These are phyloP conservation scores for Ischnus inquisitorius DNA, from an alignment of 2,888 invertebrate genomes.

Conservation along the genomic window DNA sequence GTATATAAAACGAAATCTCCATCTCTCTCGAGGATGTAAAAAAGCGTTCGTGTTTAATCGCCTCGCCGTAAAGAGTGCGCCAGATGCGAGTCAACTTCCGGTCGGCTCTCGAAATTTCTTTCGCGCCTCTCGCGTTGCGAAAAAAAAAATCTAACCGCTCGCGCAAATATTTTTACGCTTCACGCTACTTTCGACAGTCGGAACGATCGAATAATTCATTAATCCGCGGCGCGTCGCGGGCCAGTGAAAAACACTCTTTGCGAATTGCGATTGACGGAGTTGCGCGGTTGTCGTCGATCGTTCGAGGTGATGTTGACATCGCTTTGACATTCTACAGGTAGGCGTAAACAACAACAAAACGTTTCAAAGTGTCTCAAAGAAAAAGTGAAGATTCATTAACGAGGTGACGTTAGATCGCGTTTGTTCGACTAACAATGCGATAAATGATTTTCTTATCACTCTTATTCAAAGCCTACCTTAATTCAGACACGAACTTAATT, in stretches of 20 bases:
- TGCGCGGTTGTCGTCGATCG: neutral
- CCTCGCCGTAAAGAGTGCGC: constrained; percentile 48
- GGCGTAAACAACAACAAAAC: constrained; percentile 6
- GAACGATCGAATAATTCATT: neutral
- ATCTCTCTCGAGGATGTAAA: neutral
- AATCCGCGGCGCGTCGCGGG: neutral
- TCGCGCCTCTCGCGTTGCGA: constrained; percentile 34
- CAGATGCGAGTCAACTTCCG: constrained; percentile 30
- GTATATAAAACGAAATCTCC: constrained; percentile 37
- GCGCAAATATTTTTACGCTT: neutral
- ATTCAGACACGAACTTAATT: neutral
- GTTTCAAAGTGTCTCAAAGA: neutral
- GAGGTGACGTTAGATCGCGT: neutral
- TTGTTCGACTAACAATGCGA: neutral
- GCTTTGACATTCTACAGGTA: constrained; percentile 63
- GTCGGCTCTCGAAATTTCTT: constrained; percentile 28
- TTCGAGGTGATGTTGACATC: constrained; percentile 35
- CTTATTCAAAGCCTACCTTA: neutral
- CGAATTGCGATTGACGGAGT: neutral
- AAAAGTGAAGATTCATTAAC: neutral
- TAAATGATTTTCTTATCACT: neutral
- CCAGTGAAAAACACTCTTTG: neutral
- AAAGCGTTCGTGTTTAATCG: constrained; percentile 6
- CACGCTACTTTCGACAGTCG: neutral
- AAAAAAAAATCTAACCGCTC: constrained; percentile 43